Conservation (phyloP, 1,140 invertebrate species). For the Drosophila kikkawai region DNA sequence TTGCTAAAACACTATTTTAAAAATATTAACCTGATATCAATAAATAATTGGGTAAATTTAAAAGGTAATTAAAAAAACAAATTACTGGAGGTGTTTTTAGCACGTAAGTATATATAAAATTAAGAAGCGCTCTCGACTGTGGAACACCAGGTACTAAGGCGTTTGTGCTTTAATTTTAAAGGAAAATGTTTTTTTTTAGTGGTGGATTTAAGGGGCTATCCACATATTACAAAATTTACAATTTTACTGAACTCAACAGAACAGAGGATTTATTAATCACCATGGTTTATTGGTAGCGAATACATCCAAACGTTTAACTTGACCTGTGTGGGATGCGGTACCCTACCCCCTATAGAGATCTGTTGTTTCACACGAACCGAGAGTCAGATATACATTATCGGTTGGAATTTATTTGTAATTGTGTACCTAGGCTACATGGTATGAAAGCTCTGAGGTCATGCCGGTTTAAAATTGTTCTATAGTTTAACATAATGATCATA, state of each 20-base stretch:
- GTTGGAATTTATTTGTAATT: neutral
- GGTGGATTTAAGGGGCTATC: neutral
- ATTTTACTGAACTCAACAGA: too few species aligned
- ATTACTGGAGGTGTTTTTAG: neutral
- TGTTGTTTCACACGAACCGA: neutral
- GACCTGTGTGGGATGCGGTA: neutral
- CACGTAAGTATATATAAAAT: neutral
- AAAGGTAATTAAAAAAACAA: neutral
- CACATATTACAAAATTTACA: neutral
- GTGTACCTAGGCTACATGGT: neutral
- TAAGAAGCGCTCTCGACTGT: neutral
- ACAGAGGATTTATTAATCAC: too few species aligned
- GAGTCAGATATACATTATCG: neutral
- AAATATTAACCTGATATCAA: neutral
- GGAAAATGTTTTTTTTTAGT: neutral
- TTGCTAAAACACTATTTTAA: neutral
- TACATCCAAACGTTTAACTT: neutral
- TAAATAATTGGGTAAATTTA: neutral
- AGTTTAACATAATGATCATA: neutral
- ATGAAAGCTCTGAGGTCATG: neutral
- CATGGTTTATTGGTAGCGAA: neutral
- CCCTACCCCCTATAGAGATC: neutral
- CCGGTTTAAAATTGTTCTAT: neutral
- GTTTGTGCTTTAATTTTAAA: neutral
- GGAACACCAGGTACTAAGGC: neutral